Base-by-base conservation (phyloP, 2,888 invertebrate species). In the Melangyna quadrimaculata region DNA sequence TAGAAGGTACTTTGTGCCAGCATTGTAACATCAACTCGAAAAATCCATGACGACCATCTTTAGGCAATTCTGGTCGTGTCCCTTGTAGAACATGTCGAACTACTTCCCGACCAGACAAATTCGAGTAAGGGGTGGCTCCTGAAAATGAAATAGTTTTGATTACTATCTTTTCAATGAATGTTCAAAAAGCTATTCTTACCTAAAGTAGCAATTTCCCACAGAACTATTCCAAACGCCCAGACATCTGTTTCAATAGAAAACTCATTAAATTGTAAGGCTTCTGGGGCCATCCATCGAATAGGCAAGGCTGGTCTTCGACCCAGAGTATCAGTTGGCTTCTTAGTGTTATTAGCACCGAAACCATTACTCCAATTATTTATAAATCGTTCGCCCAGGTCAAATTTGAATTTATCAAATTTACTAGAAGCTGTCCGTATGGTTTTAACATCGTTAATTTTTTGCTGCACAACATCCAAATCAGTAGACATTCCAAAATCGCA, bases 401-500 rank as follows among this genome's bases (percentile, higher is more conserved):
- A 91, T 81, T 90, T 91, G 45, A 91, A 90, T 72, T 87, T 84
- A 19, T 88, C 87, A 0, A 88, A 61, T 87, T 90, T 90, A 35
- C 89, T 89, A 3, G 89, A 88, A 87, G 89, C 90, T 78, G 89
- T 89, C 29, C 89, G 89, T 80, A 90, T 77, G 9, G 90, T 87
- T 55, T 91, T 90, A 12, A 90, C 90, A 27, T 89, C 89, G 5
- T 88, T n/a, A 89, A 69, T 90, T 89, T 90, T 79, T 90, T 88
- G n/a, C 22, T 90, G 89, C 61, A 90, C 89, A 22, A 89, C 90
- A 79, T 92, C 94, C 91, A 93, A 94, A 88, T 94, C 94, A 74
- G 97, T 93, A 12, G 97, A 97, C 95, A 97, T 96, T 78, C 97
- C 97, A 91, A 97, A 97, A 93, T 97, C 97, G 2, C 97, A 96